Conservation (phyloP, 1,140 invertebrate species). For the Camponotus vicinus region DNA sequence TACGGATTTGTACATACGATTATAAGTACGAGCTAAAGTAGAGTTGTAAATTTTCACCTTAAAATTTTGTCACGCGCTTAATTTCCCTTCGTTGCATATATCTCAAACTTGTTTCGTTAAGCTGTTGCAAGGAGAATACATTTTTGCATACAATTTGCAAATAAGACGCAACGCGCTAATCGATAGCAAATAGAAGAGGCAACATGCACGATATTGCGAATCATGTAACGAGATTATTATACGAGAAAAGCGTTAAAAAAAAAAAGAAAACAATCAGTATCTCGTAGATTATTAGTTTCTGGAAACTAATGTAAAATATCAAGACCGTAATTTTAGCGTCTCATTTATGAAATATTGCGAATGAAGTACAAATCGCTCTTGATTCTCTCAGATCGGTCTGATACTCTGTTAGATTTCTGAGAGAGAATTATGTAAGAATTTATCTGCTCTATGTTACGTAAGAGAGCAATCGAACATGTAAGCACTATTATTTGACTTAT, state of each 20-base stretch:
- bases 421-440: background rate
- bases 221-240: slow-evolving; percentile 51
- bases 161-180: slow-evolving; percentile 45
- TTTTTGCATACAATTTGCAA: slow-evolving; percentile 54
- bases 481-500: slow-evolving; percentile 16
- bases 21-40: slow-evolving; percentile 50
- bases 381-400: background rate
- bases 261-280: background rate
- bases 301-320: slow-evolving; percentile 21
- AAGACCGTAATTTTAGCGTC: slow-evolving; percentile 52
- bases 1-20: slow-evolving; percentile 47
- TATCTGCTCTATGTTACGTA: slow-evolving; percentile 1
- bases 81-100: slow-evolving; percentile 30
- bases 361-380: slow-evolving; percentile 36
- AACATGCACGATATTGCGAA: slow-evolving; percentile 51
- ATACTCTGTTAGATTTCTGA: slow-evolving; percentile 33
- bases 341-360: slow-evolving; percentile 21
- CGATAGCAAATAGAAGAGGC: slow-evolving; percentile 42
- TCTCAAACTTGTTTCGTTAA: slow-evolving; percentile 24
- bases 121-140: slow-evolving; percentile 24
- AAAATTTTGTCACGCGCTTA: slow-evolving; percentile 40
- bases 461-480: background rate
- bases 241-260: slow-evolving; percentile 48
- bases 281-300: slow-evolving; percentile 47
- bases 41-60: slow-evolving; percentile 35